These are phyloP conservation scores for Takifugu rubripes DNA, from an alignment of 2,797 vertebrate genomes.

Conservation along the genomic window DNA sequence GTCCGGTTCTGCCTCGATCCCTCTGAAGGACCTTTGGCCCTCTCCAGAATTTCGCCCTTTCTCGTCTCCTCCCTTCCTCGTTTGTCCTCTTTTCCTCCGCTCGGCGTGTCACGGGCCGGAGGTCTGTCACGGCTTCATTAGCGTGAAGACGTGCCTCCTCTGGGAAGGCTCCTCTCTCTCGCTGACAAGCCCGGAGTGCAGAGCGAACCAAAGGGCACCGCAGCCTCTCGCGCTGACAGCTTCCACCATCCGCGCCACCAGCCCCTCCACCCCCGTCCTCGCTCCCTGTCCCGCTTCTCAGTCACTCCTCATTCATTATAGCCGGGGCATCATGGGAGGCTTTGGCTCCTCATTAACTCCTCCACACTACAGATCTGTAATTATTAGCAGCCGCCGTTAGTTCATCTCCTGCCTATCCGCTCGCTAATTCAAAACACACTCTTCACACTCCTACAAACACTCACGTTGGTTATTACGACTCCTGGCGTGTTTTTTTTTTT, in stretches of 20 bases:
- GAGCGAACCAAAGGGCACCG: conserved; percentile 71
- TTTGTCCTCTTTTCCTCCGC: conserved; percentile 29
- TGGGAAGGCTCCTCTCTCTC: conserved; percentile 69
- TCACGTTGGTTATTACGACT: conserved; percentile 56
- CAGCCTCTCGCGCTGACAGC: conserved; percentile 73
- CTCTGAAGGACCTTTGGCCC: conserved; percentile 57
- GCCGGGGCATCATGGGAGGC: conserved; percentile 72
- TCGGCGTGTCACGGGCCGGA: conserved; percentile 55
- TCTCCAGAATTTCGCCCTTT: conserved; percentile 39
- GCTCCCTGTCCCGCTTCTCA: conserved; percentile 25
- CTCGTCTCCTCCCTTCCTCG: conserved; percentile 21
- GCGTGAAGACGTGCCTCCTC: conserved; percentile 67
- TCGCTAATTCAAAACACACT: conserved; percentile 70
- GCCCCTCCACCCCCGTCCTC: conserved; percentile 13
- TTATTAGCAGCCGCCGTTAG: conserved; percentile 74
- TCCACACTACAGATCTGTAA: conserved; percentile 74
- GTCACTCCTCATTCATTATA: conserved; percentile 71
- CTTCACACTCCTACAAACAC: conserved; percentile 56
- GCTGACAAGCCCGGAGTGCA: conserved; percentile 71
- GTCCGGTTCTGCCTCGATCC: conserved; percentile 31
- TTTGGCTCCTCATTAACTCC: conserved; percentile 75
- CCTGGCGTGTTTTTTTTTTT: conserved; percentile 13
- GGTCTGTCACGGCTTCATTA: conserved; percentile 77
- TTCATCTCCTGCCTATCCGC: conserved; percentile 65
- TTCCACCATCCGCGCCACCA: conserved; percentile 27